phyloP scores from a whole-genome alignment of 2,797 vertebrate species.

The Geotria australis region DNA sequence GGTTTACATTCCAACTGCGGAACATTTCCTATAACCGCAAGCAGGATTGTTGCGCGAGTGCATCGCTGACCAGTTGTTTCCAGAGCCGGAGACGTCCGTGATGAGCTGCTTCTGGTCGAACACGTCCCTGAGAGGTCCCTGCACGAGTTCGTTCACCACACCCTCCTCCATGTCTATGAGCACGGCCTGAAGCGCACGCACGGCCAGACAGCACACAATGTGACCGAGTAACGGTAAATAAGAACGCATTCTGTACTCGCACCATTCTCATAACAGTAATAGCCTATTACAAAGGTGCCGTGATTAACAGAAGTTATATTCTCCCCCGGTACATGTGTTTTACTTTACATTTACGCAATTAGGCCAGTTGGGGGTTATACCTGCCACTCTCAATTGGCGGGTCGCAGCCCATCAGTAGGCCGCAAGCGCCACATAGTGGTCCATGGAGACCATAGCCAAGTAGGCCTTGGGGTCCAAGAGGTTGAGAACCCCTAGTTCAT shows the following conservation, averaged over 20 bases:
- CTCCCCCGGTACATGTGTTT: not conserved
- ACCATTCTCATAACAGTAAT: not conserved
- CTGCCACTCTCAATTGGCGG: too few species aligned
- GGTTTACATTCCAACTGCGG: not conserved
- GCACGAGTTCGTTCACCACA: slow-evolving; percentile 63
- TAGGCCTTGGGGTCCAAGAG: too few species aligned
- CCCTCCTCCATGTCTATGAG: slow-evolving; percentile 96
- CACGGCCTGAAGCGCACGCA: slow-evolving; percentile 26
- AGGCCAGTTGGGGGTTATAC: not conserved
- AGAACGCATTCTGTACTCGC: not conserved
- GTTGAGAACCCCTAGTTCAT: too few species aligned
- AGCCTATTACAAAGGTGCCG: not conserved
- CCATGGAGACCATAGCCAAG: too few species aligned
- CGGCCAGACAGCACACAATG: too few species aligned
- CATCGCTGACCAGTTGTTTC: slow-evolving; percentile 74
- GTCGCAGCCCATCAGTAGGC: too few species aligned
- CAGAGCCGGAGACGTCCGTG: slow-evolving; percentile 80
- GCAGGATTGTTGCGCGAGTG: not conserved
- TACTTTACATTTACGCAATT: not conserved
- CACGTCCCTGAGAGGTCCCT: slow-evolving; percentile 54
- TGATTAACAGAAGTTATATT: not conserved
- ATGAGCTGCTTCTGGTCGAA: slow-evolving; percentile 77
- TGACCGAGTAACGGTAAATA: not conserved
- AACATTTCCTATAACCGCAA: not conserved
- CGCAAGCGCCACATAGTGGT: too few species aligned